Base-by-base conservation (phyloP, 2,888 invertebrate species). In the Drosophila macrospina region DNA sequence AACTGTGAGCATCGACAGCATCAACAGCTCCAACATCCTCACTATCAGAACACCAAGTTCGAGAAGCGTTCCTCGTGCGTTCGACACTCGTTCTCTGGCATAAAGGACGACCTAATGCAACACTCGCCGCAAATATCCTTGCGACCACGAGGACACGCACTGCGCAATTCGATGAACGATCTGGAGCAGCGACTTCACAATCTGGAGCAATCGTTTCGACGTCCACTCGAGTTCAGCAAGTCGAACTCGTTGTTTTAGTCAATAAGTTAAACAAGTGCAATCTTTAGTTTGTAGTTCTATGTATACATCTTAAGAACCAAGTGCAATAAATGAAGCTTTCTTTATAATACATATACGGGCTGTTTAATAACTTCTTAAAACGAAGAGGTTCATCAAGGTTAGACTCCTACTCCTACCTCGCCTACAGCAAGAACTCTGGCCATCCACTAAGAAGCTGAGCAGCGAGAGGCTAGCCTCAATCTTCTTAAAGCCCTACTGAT, bases 151-250 rank as follows among this genome's bases (percentile, higher is more conserved):
- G 91, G 91, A 11, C 91, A 91, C 59, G 90, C 84, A 20, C 78
- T 91, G 63, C 90, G 92, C 54, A 92, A 91, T 78, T 92, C 92
- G 4, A 92, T 92, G 90, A 92, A 91, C 56, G 92, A 92, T 71
- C 81, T 92, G 60, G 92, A 92, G 69, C 90, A 92, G 61, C 88
- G 92, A 6, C 74, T 92, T 34, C 91, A 92, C 54, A 92, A 92
- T 72, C 76, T 92, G 60, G 92, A 92, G 69, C 91, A 91, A 69
- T 92, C 92, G 10, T 92, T 92, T 80, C 90, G 91, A 41, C 80
- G 88, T 4, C 89, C 92, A 0, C 86, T 90, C 63, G 91, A 91
- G 50, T 91, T 90, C 57, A 83, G 82, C 73, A 92, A 91, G 69
- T 91, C 91, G 8, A 91, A 83, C 67, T 89, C 88, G 13, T 60